Evolutionary conservation across 2,888 invertebrate species (phyloP).

Genomic region (Eurytoma californica): DNA sequence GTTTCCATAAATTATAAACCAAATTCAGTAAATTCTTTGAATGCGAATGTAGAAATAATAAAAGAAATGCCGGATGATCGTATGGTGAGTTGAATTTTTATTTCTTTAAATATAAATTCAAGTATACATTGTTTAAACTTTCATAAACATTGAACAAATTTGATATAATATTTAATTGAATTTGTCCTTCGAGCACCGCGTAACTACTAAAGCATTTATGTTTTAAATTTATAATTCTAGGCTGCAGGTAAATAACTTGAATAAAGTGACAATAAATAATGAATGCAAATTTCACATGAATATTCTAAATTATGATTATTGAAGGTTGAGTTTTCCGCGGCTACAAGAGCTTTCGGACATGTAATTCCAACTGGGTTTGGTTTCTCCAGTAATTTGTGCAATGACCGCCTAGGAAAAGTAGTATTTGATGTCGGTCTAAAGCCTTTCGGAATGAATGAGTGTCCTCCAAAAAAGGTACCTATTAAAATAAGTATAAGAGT

Average conservation of each 20-base stretch:
- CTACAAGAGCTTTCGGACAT: constrained; percentile 2
- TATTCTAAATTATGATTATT: too few species aligned
- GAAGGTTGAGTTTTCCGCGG: neutral
- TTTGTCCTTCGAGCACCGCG: too few species aligned
- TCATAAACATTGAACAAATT: too few species aligned
- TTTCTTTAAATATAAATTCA: neutral
- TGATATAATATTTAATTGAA: too few species aligned
- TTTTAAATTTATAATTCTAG: too few species aligned
- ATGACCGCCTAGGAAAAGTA: neutral
- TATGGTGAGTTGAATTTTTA: neutral
- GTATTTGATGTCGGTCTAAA: neutral
- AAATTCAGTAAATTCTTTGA: neutral
- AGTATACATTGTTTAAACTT: too few species aligned
- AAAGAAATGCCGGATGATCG: neutral
- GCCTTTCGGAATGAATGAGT: neutral
- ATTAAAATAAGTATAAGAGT: too few species aligned
- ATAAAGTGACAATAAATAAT: too few species aligned
- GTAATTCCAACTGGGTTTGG: neutral
- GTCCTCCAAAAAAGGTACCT: constrained; percentile 23
- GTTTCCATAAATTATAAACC: constrained; percentile 12
- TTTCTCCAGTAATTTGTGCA: neutral
- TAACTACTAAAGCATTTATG: too few species aligned
- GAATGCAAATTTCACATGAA: too few species aligned
- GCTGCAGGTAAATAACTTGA: too few species aligned
- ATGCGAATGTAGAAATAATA: neutral